Percentiles rank a stretch among this genome's conserved stretches.
Evolutionary conservation across 2,888 invertebrate genomes (phyloP).

Genomic region (Ochropleura plecta): DNA sequence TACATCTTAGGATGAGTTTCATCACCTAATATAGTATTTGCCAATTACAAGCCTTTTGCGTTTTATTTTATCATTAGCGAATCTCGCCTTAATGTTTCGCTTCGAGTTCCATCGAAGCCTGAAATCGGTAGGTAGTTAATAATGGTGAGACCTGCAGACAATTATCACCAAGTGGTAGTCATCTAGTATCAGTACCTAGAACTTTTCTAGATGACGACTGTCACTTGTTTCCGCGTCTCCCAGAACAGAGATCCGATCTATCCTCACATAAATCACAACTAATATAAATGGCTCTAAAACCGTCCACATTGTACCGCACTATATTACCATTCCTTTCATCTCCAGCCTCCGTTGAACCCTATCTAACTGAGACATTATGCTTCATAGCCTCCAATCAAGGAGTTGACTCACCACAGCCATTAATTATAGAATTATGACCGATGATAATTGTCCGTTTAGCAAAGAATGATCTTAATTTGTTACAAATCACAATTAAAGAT

Average conservation of each 20-base stretch:
- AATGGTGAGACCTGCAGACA: neutral
- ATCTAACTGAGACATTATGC: conserved; percentile 55
- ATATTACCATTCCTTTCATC: conserved; percentile 57
- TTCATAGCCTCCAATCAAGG: conserved; percentile 62
- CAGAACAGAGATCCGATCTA: conserved; percentile 47
- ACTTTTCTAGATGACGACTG: neutral
- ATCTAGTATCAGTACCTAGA: neutral
- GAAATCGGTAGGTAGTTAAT: neutral
- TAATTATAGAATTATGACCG: conserved; percentile 62
- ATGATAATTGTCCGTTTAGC: conserved; percentile 67
- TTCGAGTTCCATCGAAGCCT: neutral
- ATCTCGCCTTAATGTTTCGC: neutral
- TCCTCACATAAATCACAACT: conserved; percentile 45
- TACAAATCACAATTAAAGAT: conserved; percentile 72
- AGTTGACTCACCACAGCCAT: conserved; percentile 50
- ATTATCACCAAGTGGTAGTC: neutral
- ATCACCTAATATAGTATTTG: neutral
- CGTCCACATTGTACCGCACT: conserved; percentile 28
- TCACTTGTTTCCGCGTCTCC: conserved; percentile 28
- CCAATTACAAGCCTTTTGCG: neutral
- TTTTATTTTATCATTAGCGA: neutral
- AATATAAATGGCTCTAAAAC: conserved; percentile 51
- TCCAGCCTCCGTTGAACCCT: conserved; percentile 52
- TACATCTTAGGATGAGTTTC: neutral
- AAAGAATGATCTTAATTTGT: conserved; percentile 69